Evolutionary conservation across 2,113 vertebrate species (phyloP).

Genomic region (Thinocorus orbignyianus): DNA sequence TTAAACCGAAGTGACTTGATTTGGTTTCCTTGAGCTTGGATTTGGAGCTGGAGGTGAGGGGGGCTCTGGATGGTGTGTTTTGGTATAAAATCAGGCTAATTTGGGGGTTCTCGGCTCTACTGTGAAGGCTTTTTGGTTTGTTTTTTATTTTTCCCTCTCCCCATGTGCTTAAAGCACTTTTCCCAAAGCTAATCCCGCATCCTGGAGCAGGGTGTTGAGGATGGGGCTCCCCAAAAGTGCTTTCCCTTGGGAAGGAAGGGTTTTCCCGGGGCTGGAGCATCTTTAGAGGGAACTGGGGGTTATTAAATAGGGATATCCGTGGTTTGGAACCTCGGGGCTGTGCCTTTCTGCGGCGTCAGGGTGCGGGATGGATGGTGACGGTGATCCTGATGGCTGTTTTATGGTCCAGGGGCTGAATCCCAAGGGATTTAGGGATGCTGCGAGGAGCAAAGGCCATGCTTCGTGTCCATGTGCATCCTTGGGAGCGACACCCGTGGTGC

Average conservation of each 20-base stretch:
- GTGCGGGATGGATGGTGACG: background rate
- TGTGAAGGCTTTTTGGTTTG: background rate
- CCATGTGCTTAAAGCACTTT: fast-evolving
- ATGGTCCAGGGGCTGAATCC: background rate
- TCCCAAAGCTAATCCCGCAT: fast-evolving
- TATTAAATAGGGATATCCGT: background rate
- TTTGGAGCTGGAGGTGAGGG: background rate
- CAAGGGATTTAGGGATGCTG: background rate
- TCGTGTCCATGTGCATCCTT: background rate
- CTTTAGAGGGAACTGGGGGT: fast-evolving
- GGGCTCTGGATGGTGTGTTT: background rate
- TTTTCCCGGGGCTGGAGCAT: background rate
- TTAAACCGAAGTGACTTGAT: background rate
- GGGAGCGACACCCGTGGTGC: background rate
- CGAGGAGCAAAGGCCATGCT: background rate
- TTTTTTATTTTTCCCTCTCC: too few relatives aligned
- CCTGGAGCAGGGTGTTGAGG: fast-evolving
- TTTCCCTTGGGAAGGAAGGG: background rate
- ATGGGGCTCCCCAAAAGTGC: background rate
- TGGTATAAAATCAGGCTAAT: background rate
- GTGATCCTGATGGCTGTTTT: background rate
- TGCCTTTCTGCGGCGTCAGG: background rate
- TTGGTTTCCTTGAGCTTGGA: background rate
- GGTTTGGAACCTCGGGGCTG: background rate
- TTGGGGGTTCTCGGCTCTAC: background rate